Conservation (phyloP, 92 coral and sea anemone species). For the Porites divaricata region DNA sequence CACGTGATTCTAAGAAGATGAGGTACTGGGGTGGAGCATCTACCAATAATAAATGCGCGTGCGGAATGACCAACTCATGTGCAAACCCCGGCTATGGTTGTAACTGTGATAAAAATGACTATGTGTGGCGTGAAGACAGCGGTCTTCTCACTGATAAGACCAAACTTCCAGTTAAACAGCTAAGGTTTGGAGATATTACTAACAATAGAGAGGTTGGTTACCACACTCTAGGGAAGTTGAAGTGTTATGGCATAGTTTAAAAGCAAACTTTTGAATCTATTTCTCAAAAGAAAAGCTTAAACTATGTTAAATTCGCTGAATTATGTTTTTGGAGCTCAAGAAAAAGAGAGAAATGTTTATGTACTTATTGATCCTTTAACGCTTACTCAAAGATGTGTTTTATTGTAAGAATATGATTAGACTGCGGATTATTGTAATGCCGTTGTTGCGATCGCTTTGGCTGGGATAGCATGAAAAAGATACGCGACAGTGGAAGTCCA, state of each 20-base stretch:
- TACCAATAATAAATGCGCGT: constrained; percentile 60
- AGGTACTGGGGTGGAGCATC: constrained; percentile 71
- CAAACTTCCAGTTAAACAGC: neutral
- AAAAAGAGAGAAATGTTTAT: too few species aligned
- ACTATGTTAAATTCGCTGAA: too few species aligned
- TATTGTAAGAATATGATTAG: neutral
- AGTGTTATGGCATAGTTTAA: constrained; percentile 48
- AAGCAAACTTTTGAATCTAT: neutral
- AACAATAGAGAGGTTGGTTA: constrained; percentile 24
- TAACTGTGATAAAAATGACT: neutral
- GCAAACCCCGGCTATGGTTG: neutral
- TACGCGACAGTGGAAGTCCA: too few species aligned
- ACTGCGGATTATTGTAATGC: neutral
- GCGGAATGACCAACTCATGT: constrained; percentile 57
- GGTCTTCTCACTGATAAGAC: neutral
- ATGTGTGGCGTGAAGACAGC: neutral
- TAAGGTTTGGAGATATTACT: too few species aligned
- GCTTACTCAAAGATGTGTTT: too few species aligned
- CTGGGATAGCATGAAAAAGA: too few species aligned
- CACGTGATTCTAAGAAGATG: constrained; percentile 55
- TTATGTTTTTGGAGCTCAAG: too few species aligned
- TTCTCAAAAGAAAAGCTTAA: neutral
- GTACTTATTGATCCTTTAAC: too few species aligned
- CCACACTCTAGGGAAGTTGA: constrained; percentile 52
- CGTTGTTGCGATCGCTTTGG: too few species aligned